A percentile compares a stretch with the other conserved stretches of the same genome.
Conservation (phyloP, 2,888 invertebrate genomes). For the Meganola albula region DNA sequence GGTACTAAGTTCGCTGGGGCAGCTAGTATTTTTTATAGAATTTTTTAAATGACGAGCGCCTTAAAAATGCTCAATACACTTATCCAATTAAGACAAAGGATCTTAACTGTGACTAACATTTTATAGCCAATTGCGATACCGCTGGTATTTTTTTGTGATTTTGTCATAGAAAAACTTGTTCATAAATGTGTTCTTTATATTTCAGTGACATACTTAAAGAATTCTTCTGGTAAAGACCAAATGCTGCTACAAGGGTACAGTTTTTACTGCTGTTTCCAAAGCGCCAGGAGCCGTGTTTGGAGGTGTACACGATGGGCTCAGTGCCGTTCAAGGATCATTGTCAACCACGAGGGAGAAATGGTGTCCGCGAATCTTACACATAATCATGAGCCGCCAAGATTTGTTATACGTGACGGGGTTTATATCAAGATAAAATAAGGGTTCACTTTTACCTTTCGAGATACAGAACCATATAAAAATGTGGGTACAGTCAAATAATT, state of each 20-base stretch:
- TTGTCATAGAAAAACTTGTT: too few species aligned
- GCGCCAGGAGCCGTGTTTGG: conserved; percentile 24
- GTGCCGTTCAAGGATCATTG: conserved; percentile 21
- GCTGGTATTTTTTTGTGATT: too few species aligned
- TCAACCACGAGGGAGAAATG: conserved; percentile 2
- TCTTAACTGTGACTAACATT: too few species aligned
- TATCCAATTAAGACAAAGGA: too few species aligned
- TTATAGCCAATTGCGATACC: too few species aligned
- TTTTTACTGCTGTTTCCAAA: conserved; percentile 21
- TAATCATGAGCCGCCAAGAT: conserved; percentile 5
- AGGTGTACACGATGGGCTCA: conserved; percentile 20
- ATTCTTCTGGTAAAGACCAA: conserved; percentile 21
- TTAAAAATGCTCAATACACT: too few species aligned
- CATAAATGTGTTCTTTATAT: background rate
- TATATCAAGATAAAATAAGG: background rate
- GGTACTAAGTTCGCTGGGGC: too few species aligned
- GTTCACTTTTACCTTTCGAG: too few species aligned
- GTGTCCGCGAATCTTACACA: conserved; percentile 4
- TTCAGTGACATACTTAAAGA: conserved; percentile 4
- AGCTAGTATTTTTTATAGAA: too few species aligned
- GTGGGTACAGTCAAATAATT: too few species aligned
- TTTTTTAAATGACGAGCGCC: too few species aligned
- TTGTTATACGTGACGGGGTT: conserved; percentile 11
- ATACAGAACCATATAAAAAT: too few species aligned
- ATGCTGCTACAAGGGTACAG: conserved; percentile 31